Conservation (phyloP, 2,888 invertebrate genomes). For the Horisme vitalbata region DNA sequence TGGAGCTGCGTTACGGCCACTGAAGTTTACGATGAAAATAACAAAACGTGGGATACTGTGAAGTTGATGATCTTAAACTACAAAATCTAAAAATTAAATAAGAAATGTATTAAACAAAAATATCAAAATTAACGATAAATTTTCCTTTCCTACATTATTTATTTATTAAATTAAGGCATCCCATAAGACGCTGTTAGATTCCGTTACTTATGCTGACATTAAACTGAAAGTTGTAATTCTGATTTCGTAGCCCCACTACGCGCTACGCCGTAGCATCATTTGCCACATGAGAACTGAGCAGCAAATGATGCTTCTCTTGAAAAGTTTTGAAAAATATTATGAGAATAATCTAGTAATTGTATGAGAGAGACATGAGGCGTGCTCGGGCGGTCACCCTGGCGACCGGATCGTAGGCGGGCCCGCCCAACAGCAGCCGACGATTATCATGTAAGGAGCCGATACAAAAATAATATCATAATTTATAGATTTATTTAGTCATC, state of each 20-base stretch:
- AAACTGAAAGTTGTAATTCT: background rate
- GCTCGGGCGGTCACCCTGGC: conserved; percentile 65
- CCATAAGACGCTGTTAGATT: too few species aligned
- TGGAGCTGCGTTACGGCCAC: conserved; percentile 2
- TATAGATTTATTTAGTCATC: conserved; percentile 20
- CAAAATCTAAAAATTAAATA: too few species aligned
- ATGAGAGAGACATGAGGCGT: conserved; percentile 42
- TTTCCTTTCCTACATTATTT: too few species aligned
- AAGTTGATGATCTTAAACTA: too few species aligned
- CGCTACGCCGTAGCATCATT: conserved; percentile 5
- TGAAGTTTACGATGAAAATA: background rate
- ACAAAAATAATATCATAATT: conserved; percentile 29
- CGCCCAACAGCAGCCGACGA: conserved; percentile 41
- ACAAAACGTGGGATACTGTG: too few species aligned
- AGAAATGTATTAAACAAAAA: too few species aligned
- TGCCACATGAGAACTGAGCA: background rate
- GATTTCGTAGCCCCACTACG: conserved; percentile 4
- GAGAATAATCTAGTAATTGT: background rate
- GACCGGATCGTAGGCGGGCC: conserved; percentile 60
- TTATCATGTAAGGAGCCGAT: conserved; percentile 38
- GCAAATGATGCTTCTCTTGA: background rate
- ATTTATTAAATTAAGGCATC: too few species aligned
- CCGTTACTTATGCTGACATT: too few species aligned
- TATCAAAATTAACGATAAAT: too few species aligned
- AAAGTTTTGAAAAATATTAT: background rate